phyloP scores from a whole-genome alignment of 92 coral and sea anemone species.

The Scolanthus callimorphus region DNA sequence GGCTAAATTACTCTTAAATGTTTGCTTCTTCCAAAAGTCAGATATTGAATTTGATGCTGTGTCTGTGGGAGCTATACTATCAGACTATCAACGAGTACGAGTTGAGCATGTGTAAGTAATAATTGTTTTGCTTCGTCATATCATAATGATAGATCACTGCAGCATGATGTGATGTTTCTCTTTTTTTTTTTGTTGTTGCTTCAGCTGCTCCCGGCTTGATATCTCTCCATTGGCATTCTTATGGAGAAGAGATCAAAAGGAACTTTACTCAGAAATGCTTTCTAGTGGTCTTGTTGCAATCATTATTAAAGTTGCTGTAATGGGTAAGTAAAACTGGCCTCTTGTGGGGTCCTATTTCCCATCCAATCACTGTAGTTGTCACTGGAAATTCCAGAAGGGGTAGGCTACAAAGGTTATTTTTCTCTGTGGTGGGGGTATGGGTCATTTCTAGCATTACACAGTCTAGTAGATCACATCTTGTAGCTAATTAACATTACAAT shows the following conservation, averaged over 20 bases:
- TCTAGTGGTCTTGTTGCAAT: constrained; percentile 74
- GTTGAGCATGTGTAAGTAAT: constrained; percentile 95
- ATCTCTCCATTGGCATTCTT: constrained; percentile 77
- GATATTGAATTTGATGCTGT: constrained; percentile 82
- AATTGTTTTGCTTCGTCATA: too few species aligned
- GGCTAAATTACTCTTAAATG: too few species aligned
- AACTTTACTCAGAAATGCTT: constrained; percentile 84
- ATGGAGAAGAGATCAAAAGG: constrained; percentile 90
- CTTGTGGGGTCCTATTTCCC: neutral
- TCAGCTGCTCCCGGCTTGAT: constrained; percentile 80
- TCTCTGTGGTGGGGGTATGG: too few species aligned
- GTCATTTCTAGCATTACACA: too few species aligned
- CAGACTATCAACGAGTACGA: constrained; percentile 90
- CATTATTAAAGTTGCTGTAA: constrained; percentile 88
- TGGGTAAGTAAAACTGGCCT: constrained; percentile 67
- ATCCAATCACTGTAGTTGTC: too few species aligned
- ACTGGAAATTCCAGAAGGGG: too few species aligned
- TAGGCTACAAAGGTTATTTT: too few species aligned
- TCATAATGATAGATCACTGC: too few species aligned
- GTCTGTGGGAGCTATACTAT: constrained; percentile 87
- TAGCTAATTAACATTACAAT: too few species aligned
- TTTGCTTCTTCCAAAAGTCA: constrained; percentile 32
- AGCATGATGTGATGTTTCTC: too few species aligned
- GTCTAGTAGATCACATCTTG: too few species aligned
- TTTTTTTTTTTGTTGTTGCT: too few species aligned